phyloP scores from a whole-genome alignment of 2,888 invertebrate species.

The Epirrhoe tristata region DNA sequence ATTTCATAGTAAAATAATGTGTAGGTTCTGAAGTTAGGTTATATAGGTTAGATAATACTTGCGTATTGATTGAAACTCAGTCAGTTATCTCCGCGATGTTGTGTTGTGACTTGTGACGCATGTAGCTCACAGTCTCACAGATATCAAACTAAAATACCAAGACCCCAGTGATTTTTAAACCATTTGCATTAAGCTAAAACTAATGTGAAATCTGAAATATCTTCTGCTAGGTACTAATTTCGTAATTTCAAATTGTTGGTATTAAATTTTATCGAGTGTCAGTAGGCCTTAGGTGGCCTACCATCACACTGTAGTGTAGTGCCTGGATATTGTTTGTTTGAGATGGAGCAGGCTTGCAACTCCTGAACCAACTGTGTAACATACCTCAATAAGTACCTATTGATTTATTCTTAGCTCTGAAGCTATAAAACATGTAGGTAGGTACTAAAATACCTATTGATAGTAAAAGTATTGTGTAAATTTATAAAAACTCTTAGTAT shows the following conservation, averaged over 20 bases:
- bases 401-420: not conserved
- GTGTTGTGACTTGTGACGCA: not conserved
- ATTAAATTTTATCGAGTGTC: no score
- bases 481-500: not conserved
- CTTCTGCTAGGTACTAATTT: no score
- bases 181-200: no score
- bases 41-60: slow-evolving; percentile 13
- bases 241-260: no score
- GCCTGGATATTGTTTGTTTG: no score
- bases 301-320: no score
- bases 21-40: slow-evolving; percentile 6
- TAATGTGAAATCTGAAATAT: no score
- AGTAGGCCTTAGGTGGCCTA: no score
- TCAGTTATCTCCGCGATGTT: not conserved
- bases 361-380: no score
- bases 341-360: no score
- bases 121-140: not conserved
- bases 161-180: not conserved
- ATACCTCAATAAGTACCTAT: no score
- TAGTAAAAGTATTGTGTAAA: not conserved
- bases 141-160: not conserved
- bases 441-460: not conserved
- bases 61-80: slow-evolving; percentile 15
- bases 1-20: not conserved
- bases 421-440: not conserved